Evolutionary conservation across 2,113 vertebrate species (phyloP).

Genomic region (Sturnus vulgaris): DNA sequence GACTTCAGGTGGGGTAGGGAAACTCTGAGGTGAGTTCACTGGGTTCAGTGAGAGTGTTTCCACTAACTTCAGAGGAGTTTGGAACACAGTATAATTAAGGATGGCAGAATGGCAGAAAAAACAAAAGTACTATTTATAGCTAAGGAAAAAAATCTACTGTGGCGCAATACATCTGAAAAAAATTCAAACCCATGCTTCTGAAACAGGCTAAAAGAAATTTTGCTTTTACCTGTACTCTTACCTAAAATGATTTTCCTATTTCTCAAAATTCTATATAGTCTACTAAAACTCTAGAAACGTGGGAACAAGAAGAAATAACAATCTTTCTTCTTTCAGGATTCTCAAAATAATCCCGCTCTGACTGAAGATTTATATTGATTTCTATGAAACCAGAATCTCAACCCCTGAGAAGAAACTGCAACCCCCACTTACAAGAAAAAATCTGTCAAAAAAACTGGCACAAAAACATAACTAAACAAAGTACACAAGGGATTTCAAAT

Average conservation of each 20-base stretch:
- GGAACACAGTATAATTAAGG: neutral
- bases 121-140: neutral
- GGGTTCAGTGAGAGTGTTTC: neutral
- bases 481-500: constrained; percentile 35
- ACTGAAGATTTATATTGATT: neutral
- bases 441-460: constrained; percentile 9
- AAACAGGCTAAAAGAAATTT: neutral
- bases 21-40: neutral
- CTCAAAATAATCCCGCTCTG: neutral
- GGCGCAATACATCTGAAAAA: neutral
- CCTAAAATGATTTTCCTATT: neutral
- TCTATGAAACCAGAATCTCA: neutral
- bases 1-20: neutral
- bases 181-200: neutral
- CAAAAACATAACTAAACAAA: constrained; percentile 35
- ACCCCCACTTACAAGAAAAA: neutral
- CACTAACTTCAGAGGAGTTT: neutral
- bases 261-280: neutral
- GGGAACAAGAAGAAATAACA: neutral
- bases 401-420: neutral
- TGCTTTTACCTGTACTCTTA: neutral
- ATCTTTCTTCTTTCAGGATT: neutral
- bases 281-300: neutral
- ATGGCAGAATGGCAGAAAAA: neutral
- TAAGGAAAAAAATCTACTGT: neutral